Conservation (phyloP, 1,140 invertebrate species). For the Tribolium castaneum region DNA sequence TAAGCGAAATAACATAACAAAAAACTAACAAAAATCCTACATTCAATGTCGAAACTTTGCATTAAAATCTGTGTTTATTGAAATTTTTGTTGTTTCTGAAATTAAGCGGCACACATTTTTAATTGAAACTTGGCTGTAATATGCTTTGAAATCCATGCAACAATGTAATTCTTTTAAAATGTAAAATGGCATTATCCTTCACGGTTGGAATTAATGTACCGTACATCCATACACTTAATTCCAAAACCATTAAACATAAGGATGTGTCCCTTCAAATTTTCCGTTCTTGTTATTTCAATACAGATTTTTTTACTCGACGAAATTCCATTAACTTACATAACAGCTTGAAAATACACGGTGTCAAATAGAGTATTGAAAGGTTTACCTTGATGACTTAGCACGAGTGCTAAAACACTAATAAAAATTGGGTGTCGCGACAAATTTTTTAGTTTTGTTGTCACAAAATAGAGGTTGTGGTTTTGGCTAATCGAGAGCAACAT, state of each 20-base stretch:
- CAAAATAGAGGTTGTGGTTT: background rate
- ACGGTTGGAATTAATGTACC: constrained; percentile 29
- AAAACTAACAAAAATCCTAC: too few relatives aligned
- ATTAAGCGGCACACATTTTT: background rate
- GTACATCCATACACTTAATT: constrained; percentile 15
- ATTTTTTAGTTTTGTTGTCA: too few relatives aligned
- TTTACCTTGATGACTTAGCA: constrained; percentile 14
- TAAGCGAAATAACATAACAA: too few relatives aligned
- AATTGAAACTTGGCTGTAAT: background rate
- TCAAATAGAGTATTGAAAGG: constrained; percentile 11
- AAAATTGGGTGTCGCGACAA: too few relatives aligned
- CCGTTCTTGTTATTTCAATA: constrained; percentile 5
- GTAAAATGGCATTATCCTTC: constrained; percentile 16
- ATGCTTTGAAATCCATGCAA: background rate
- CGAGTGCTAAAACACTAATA: background rate
- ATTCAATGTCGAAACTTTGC: too few relatives aligned
- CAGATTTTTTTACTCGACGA: background rate
- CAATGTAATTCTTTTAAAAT: constrained; percentile 7
- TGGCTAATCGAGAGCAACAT: too few relatives aligned
- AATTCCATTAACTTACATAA: background rate
- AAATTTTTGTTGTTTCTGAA: background rate
- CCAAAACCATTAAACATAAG: constrained; percentile 10
- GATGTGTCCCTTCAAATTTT: constrained; percentile 2
- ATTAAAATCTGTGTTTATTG: too few relatives aligned
- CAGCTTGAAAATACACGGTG: background rate